Evolutionary conservation across 2,888 invertebrate genomes (phyloP), one percentile per base, ranked within the genome.

Genomic region (Xestia ashworthii): DNA sequence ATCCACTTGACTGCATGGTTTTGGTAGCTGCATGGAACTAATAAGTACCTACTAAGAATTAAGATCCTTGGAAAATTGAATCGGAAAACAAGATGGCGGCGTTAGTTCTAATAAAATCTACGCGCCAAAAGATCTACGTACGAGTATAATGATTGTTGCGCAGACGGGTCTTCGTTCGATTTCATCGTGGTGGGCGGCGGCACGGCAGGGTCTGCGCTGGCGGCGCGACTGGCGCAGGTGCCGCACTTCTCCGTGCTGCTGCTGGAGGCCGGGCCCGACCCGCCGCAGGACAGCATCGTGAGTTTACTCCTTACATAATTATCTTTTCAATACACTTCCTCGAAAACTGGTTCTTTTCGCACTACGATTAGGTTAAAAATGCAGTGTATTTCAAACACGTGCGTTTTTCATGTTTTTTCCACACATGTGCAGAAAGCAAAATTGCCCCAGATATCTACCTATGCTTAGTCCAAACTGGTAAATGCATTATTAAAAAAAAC

Each of bases 161-260:
- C 88, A 95, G 96, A 95, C 79, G 93, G 90, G 0, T 90, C 94
- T 0, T 77, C 78, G 1, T 95, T 93, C 75, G 95, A 96, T 83
- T 94, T 94, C 87, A 93, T 96, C 76, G 90, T 96, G 65, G 95
- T 95, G 76, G 96, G 96, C 3, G 95, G 91, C 0, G 96, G 96
- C 9, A 93, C 94, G 0, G 96, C 94, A 5, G 96, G 96, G 22
- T 85, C 93, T 14, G 88, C 92, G 79, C 71, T 96, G 82, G 96
- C 96, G 5, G 93, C 95, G 68, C 90, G 95, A 5, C 92, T 95
- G 58, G 90, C 94, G 0, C 91, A 91, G 80, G 78, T 87, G 46
- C 77, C 76, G 5, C 69, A 78, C 41, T 87, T 86, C 81, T 81
- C 84, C 0, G 94, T 96, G 75, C 90, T 96, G 78, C 91, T 96